A percentile compares a stretch with the other conserved stretches of the same genome.
Conservation (phyloP, 2,888 invertebrate genomes). For the Poecilobothrus nobilitatus region DNA sequence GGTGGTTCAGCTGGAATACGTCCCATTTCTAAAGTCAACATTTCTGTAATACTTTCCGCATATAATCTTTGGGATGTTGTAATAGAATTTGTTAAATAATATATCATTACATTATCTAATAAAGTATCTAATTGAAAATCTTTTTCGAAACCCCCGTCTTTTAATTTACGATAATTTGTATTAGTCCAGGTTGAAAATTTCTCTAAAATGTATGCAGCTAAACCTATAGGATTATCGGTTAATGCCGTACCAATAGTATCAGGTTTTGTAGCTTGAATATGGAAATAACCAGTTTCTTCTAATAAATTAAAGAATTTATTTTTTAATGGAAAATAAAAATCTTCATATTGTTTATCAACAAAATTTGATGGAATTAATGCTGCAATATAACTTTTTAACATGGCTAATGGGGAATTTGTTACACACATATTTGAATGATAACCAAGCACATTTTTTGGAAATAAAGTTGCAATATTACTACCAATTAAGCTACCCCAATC, state of each 20-base stretch:
- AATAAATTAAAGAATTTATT: conserved; percentile 23
- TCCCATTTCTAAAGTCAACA: conserved; percentile 37
- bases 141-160: conserved; percentile 58
- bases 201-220: conserved; percentile 75
- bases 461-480: conserved; percentile 50
- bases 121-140: conserved; percentile 61
- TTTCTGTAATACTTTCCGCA: conserved; percentile 50
- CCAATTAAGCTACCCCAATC: conserved; percentile 66
- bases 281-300: conserved; percentile 50
- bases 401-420: conserved; percentile 29
- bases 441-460: conserved; percentile 48
- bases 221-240: conserved; percentile 65
- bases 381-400: conserved; percentile 40
- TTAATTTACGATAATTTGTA: conserved; percentile 41
- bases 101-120: conserved; percentile 74
- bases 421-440: conserved; percentile 53
- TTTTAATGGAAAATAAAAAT: conserved; percentile 38
- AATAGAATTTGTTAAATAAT: conserved; percentile 67
- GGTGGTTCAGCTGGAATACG: conserved; percentile 30
- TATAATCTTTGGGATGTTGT: conserved; percentile 69
- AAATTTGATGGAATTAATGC: conserved; percentile 48
- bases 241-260: conserved; percentile 67
- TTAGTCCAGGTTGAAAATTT: conserved; percentile 74
- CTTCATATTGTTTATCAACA: conserved; percentile 43
- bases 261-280: conserved; percentile 73